Base-by-base conservation (phyloP, 2,888 invertebrate species). In the Pegoplata infirma region DNA sequence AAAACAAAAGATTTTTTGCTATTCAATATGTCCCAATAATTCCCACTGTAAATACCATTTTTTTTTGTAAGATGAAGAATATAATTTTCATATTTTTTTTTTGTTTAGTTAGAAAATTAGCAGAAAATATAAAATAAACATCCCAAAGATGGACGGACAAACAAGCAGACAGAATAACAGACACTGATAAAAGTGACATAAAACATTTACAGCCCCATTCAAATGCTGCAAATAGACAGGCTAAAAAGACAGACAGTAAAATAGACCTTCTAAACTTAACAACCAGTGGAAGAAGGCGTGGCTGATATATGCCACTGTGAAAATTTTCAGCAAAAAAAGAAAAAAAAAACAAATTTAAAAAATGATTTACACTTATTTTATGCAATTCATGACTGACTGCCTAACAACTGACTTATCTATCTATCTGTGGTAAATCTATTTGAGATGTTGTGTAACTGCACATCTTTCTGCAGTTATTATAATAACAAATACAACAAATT, bases 291-390 rank as follows among this genome's bases (percentile, higher is more conserved):
- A 46, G 32, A 63, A 63, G 61, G 71, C 63, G 71, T 55, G 71
- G 32, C 46, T 55, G 32, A 17, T 36, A 32, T 36, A 46, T 46
- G 63, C 44, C 61, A 63, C 61, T 63, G 71, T 63, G 28, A 21
- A 21, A 61, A 44, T 23, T n/a, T n/a, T n/a, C n/a, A n/a, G n/a
- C n/a, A n/a, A n/a, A n/a, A n/a, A n/a, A n/a, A n/a, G 5, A 10
- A 40, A 19, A 44, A 53, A 32, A 19, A 44, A 32, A 53, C 44
- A 16, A 53, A 51, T 28, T n/a, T 58, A 23, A 66, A 66, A 59
- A 69, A 49, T 66, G 66, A 66, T 66, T 76, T 66, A 76, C 53
- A 66, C 64, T n/a, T n/a, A 66, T 71, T 66, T 63, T 66, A 55
- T 64, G 46, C 36, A 59, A 61, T 46, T 66, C 66, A 71, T 59